These are phyloP conservation scores for Pseudotriccus pelzelni DNA, from an alignment of 2,797 vertebrate species.

Conservation along the genomic window DNA sequence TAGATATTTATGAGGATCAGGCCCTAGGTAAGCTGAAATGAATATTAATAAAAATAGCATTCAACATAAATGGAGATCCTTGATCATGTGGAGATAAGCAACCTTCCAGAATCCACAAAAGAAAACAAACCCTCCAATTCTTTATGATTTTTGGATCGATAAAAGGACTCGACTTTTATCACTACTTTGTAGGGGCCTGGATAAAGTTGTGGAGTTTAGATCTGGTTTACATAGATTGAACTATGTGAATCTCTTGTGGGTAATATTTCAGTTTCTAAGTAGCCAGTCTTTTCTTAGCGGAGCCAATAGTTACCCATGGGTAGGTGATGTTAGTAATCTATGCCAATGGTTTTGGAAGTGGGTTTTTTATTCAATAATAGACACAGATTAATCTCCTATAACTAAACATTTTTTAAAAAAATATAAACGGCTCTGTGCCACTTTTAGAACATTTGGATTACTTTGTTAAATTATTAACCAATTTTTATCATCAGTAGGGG, in stretches of 20 bases:
- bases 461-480: constrained; percentile 70
- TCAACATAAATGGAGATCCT: not conserved
- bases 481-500: constrained; percentile 48
- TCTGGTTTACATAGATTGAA: not conserved
- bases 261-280: not conserved
- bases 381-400: constrained; percentile 37
- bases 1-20: not conserved
- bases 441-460: constrained; percentile 59
- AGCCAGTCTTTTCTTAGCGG: not conserved
- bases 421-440: constrained; percentile 12
- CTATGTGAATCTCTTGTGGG: not conserved
- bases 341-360: not conserved
- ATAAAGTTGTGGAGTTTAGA: not conserved
- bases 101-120: not conserved
- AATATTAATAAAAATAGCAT: not conserved
- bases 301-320: not conserved
- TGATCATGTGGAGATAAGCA: not conserved
- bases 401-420: constrained; percentile 47
- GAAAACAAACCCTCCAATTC: not conserved
- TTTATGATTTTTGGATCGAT: not conserved
- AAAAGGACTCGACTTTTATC: not conserved
- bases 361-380: constrained; percentile 33
- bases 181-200: not conserved
- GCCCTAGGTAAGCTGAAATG: not conserved
- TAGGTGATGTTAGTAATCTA: not conserved